phyloP scores from a whole-genome alignment of 2,888 invertebrate species.

The Drosophila putrida region DNA sequence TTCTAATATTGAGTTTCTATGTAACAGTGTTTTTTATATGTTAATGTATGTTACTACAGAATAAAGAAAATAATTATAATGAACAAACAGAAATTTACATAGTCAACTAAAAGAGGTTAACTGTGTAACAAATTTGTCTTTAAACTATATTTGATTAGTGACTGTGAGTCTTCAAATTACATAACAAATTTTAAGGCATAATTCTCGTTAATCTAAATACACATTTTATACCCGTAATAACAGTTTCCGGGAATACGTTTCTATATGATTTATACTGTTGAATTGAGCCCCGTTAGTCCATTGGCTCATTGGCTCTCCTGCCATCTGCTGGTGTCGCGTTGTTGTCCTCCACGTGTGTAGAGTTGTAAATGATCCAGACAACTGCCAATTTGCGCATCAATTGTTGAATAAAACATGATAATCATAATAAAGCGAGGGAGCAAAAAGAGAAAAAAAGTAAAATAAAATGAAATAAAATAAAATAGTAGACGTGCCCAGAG shows the following conservation, averaged over 20 bases:
- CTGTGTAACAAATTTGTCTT: too few species aligned
- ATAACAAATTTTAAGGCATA: too few species aligned
- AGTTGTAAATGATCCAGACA: conserved; percentile 82
- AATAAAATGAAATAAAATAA: conserved; percentile 64
- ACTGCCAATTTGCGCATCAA: conserved; percentile 81
- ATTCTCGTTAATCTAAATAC: too few species aligned
- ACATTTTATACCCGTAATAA: neutral
- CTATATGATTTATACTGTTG: conserved; percentile 41
- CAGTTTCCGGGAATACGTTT: conserved; percentile 37
- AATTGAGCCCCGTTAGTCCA: conserved; percentile 11
- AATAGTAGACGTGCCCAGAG: conserved; percentile 63
- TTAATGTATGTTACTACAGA: too few species aligned
- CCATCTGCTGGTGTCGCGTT: conserved; percentile 17
- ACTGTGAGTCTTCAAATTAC: too few species aligned
- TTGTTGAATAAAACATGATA: conserved; percentile 82
- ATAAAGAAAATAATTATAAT: too few species aligned
- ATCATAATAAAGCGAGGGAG: conserved; percentile 71
- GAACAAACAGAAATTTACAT: too few species aligned
- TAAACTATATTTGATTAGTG: too few species aligned
- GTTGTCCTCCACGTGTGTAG: conserved; percentile 61
- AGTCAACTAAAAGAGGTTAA: too few species aligned
- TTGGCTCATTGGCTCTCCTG: conserved; percentile 22
- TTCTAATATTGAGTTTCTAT: too few species aligned
- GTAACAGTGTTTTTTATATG: too few species aligned
- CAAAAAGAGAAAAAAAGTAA: conserved; percentile 7